Conservation (phyloP, 2,113 vertebrate species). For the Nymphicus hollandicus region DNA sequence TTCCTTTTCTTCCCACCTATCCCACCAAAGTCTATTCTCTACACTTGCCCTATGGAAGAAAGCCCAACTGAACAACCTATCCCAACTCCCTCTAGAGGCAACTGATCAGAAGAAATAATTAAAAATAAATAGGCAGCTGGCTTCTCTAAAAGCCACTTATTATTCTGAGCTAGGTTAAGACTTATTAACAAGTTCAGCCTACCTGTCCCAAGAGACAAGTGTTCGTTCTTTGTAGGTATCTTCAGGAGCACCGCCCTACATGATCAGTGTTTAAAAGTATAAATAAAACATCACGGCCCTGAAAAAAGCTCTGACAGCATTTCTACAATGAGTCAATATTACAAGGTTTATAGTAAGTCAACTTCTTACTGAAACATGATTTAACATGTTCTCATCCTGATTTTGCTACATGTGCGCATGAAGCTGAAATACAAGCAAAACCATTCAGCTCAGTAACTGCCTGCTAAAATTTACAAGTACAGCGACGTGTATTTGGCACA, state of each 20-base stretch:
- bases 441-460: background rate
- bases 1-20: background rate
- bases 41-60: background rate
- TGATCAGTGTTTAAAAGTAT: slow-evolving; percentile 5
- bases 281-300: background rate
- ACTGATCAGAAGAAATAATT: background rate
- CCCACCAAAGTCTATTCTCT: background rate
- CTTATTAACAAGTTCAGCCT: background rate
- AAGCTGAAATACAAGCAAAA: background rate
- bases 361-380: background rate
- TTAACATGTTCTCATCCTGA: background rate
- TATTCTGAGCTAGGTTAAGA: background rate
- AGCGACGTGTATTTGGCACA: background rate
- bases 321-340: background rate
- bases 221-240: slow-evolving; percentile 79
- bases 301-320: background rate
- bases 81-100: background rate
- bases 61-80: background rate
- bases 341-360: background rate
- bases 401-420: background rate
- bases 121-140: background rate
- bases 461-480: background rate
- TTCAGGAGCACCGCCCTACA: slow-evolving; percentile 84
- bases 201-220: slow-evolving; percentile 82
- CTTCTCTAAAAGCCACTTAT: background rate